phyloP scores from a whole-genome alignment of 2,797 vertebrate genomes.

The Cuniculus paca region DNA sequence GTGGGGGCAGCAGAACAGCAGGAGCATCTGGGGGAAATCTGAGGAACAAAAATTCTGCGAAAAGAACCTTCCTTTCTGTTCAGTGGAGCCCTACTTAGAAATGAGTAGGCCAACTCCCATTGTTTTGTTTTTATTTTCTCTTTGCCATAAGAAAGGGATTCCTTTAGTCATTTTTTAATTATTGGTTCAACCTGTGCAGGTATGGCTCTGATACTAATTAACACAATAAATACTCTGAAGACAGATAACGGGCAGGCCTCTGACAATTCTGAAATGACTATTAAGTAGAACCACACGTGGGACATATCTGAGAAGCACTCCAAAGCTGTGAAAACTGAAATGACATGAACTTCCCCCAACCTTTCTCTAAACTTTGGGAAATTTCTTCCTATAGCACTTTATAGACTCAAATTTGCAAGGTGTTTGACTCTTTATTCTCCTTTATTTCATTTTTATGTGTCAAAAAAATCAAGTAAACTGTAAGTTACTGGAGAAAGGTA shows the following conservation, averaged over 20 bases:
- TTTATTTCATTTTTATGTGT: too few relatives aligned
- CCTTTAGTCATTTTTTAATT: slow-evolving; percentile 37
- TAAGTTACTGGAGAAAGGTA: too few relatives aligned
- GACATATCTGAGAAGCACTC: not conserved
- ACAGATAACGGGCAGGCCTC: not conserved
- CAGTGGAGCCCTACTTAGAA: not conserved
- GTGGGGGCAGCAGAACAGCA: not conserved
- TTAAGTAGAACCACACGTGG: not conserved
- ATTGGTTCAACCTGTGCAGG: not conserved
- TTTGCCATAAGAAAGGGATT: not conserved
- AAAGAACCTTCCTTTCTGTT: not conserved
- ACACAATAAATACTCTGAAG: not conserved
- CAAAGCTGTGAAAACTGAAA: not conserved
- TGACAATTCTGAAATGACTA: not conserved
- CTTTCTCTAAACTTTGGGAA: not conserved
- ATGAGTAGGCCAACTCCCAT: not conserved
- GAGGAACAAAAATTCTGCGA: not conserved
- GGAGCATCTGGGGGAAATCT: not conserved
- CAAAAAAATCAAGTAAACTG: too few relatives aligned
- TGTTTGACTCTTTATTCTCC: too few relatives aligned
- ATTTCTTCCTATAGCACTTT: too few relatives aligned
- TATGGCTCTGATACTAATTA: not conserved
- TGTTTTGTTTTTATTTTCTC: not conserved
- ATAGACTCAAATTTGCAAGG: too few relatives aligned
- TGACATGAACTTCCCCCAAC: not conserved